These are phyloP conservation scores for Atrina japonica DNA, from an alignment of 2,888 invertebrate species.

Conservation along the genomic window DNA sequence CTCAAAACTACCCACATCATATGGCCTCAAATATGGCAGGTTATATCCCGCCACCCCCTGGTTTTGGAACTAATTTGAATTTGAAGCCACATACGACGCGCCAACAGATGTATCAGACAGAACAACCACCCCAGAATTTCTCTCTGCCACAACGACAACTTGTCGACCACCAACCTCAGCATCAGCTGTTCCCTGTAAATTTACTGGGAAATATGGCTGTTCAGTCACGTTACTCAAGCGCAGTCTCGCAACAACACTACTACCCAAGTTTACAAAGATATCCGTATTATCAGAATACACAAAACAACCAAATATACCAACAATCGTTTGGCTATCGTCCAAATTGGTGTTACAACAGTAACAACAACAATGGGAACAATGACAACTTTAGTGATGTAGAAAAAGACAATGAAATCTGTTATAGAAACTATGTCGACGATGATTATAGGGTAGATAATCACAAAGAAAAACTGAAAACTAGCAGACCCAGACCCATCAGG, in stretches of 20 bases:
- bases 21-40: no score
- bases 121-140: background rate
- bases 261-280: background rate
- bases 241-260: background rate
- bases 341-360: background rate
- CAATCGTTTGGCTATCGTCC: background rate
- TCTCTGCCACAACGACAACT: background rate
- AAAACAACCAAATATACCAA: background rate
- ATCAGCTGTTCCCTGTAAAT: background rate
- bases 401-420: no score
- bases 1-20: no score
- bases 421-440: no score
- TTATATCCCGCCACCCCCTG: conserved; percentile 1
- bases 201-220: background rate
- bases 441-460: conserved; percentile 2
- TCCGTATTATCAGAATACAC: conserved; percentile 1
- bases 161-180: background rate
- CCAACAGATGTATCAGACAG: background rate
- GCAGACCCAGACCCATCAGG: conserved; percentile 18
- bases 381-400: conserved; percentile 6
- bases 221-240: background rate
- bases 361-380: conserved; percentile 1
- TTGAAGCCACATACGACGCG: background rate
- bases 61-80: background rate
- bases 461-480: background rate